A percentile compares a stretch with the other conserved stretches of the same genome.
These are phyloP conservation scores for Coluber constrictor DNA, from an alignment of 2,797 vertebrate species.

Conservation along the genomic window DNA sequence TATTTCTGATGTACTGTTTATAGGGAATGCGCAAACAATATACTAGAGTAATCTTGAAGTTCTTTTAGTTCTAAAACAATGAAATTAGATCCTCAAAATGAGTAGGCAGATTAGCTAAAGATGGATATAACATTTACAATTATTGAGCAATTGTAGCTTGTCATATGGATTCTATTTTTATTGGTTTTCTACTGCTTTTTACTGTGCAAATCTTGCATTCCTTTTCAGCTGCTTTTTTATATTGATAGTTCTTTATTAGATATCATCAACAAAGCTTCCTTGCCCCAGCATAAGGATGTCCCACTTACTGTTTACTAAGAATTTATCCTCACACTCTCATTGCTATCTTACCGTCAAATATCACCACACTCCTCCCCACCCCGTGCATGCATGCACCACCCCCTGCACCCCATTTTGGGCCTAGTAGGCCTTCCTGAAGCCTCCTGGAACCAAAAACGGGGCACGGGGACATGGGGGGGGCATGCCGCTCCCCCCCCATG, in stretches of 20 bases:
- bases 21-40: slow-evolving; percentile 8
- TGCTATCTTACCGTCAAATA: not conserved
- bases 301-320: not conserved
- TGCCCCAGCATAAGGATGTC: not conserved
- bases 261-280: not conserved
- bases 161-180: not conserved
- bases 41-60: slow-evolving; percentile 1
- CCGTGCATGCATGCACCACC: too few species aligned
- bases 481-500: too few species aligned
- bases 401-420: too few species aligned
- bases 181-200: not conserved
- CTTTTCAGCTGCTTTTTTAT: not conserved
- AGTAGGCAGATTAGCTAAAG: not conserved
- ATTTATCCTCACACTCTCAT: not conserved
- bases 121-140: not conserved
- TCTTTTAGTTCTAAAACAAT: not conserved
- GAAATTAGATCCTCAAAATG: not conserved
- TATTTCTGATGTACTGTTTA: slow-evolving; percentile 8
- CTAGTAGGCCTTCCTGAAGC: too few species aligned
- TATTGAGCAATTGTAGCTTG: not conserved
- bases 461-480: too few species aligned
- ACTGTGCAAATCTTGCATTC: not conserved
- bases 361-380: not conserved
- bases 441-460: too few species aligned
- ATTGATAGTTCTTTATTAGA: not conserved